Conservation (phyloP, 2,797 vertebrate species). For the Triplophysa bombifrons region DNA sequence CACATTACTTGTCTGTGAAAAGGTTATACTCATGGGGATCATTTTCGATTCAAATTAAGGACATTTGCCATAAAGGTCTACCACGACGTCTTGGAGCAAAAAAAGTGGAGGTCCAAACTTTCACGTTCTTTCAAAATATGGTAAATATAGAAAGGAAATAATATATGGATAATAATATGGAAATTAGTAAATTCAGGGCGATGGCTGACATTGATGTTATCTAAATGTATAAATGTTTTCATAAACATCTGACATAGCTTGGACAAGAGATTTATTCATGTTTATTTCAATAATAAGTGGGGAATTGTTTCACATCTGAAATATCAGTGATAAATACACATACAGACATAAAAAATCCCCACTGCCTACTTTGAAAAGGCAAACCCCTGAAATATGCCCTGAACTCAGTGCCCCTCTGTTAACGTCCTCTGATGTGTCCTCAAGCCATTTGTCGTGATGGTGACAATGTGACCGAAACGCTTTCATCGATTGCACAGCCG, state of each 20-base stretch:
- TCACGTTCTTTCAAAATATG: no score
- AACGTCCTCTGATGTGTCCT: conserved; percentile 17
- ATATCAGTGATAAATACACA: neutral
- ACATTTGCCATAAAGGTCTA: neutral
- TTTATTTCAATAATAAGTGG: no score
- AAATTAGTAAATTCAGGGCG: no score
- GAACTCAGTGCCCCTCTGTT: conserved; percentile 11
- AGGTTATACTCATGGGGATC: neutral
- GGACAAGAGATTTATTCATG: no score
- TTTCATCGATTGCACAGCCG: conserved; percentile 24
- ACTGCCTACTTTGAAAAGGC: neutral
- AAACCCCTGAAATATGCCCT: neutral
- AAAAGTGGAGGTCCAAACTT: neutral
- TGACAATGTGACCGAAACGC: neutral
- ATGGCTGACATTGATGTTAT: no score
- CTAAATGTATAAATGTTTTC: no score
- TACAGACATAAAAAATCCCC: no score
- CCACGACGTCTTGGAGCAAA: neutral
- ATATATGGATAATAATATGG: no score
- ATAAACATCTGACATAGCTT: no score
- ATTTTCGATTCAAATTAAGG: neutral
- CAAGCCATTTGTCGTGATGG: conserved; percentile 18
- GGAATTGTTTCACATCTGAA: neutral
- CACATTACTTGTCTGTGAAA: conserved; percentile 17
- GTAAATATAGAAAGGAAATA: no score